phyloP scores from a whole-genome alignment of 2,113 vertebrate genomes.

The Colossoma macropomum region DNA sequence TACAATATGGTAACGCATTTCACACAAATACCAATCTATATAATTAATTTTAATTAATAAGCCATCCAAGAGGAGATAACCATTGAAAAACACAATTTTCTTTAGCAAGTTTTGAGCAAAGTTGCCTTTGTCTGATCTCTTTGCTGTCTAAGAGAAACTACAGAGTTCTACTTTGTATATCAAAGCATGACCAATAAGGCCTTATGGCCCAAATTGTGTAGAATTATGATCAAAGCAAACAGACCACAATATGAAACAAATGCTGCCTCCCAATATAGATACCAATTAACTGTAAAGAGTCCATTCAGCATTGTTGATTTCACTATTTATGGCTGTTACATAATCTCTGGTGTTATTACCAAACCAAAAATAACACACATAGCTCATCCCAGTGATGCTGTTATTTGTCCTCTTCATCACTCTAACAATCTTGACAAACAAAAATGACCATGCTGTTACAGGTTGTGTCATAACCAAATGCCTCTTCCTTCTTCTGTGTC shows the following conservation, averaged over 20 bases:
- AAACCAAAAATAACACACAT: background rate
- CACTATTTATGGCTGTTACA: background rate
- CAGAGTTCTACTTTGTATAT: conserved; percentile 25
- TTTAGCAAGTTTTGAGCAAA: too few relatives aligned
- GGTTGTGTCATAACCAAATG: background rate
- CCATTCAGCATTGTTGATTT: background rate
- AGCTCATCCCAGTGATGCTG: background rate
- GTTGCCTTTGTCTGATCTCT: too few relatives aligned
- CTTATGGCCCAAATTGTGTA: background rate
- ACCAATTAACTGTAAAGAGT: background rate
- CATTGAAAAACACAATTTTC: too few relatives aligned
- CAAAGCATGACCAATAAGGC: conserved; percentile 68
- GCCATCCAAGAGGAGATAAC: too few relatives aligned
- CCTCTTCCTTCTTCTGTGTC: background rate
- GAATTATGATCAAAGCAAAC: background rate
- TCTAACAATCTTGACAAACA: background rate
- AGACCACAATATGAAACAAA: background rate
- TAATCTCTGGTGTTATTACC: background rate
- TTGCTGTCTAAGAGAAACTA: too few relatives aligned
- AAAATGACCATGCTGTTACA: background rate
- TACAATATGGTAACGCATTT: too few relatives aligned
- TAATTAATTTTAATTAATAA: too few relatives aligned
- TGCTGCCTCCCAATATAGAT: background rate
- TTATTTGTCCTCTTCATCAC: background rate
- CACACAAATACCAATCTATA: too few relatives aligned